Base-by-base conservation (phyloP, 2,888 invertebrate species). In the Muschampia plurimacula region DNA sequence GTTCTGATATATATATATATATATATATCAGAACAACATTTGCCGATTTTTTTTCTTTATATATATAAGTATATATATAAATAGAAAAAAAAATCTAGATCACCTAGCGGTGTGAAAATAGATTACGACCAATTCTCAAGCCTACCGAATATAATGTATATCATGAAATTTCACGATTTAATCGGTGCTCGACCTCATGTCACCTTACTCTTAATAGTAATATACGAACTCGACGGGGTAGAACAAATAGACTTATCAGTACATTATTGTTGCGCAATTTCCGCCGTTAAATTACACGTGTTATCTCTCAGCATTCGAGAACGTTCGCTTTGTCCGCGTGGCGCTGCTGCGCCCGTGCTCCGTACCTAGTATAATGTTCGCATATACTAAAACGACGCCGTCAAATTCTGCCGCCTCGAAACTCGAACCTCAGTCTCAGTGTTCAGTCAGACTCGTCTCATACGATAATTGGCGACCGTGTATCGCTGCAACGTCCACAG, bases 231-330 rank as follows among this genome's bases (percentile, higher is more conserved):
- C 65, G 63, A 67, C 69, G 72, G 64, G 60, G 69, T 62, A 39
- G 46, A 66, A 74, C 59, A 72, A 66, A 63, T 63, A 77, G 79
- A 75, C 81, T 80, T 82, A 81, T 83, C 81, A 78, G 75, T 75
- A 80, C 72, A 74, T 79, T 81, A 82, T 80, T 78, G 82, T 90
- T 90, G 89, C 89, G 89, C 88, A 90, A 89, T 87, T 86, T 78
- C 77, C 82, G 83, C 82, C 80, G 80, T 86, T 85, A 87, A 83
- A 85, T 84, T 83, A 88, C 88, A 90, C 87, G 88, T 89, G 90
- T 89, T 90, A 91, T 91, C 88, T 87, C 81, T 74, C 59, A 74
- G 72, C 80, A 80, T 90, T 92, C 92, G 86, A 91, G 92, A 93
- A 92, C 77, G 83, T 91, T 92, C 91, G 79, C 77, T 67, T 79